Conservation (phyloP, 1,140 invertebrate genomes). For the Diplogasteroides magnus region DNA sequence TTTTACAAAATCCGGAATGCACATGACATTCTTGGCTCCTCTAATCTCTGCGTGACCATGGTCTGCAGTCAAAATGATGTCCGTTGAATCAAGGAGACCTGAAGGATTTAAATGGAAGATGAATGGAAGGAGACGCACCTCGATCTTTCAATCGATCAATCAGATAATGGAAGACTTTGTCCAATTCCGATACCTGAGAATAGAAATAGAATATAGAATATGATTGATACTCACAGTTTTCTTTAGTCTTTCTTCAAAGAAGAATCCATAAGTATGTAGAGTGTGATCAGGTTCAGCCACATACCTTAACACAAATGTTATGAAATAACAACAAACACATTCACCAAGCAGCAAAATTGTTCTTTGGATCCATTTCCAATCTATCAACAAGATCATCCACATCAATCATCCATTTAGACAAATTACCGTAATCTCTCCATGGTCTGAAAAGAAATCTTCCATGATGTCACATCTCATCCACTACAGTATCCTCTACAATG, state of each 20-base stretch:
- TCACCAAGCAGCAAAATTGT: conserved; percentile 22
- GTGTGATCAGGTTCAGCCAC: conserved; percentile 28
- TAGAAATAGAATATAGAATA: background rate
- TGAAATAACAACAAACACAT: too few species aligned
- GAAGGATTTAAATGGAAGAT: conserved; percentile 10
- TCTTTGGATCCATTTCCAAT: conserved; percentile 8
- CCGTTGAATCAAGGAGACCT: conserved; percentile 6
- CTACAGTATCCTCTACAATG: too few species aligned
- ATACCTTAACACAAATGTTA: too few species aligned
- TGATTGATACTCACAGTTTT: conserved; percentile 20
- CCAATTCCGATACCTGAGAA: background rate
- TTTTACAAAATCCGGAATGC: conserved; percentile 15
- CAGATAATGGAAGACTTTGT: background rate
- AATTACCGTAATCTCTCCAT: conserved; percentile 23
- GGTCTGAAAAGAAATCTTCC: too few species aligned
- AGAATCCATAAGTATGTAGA: conserved; percentile 23
- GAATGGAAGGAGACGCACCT: conserved; percentile 16
- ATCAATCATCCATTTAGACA: conserved; percentile 21
- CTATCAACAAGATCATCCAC: conserved; percentile 16
- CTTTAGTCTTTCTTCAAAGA: conserved; percentile 12
- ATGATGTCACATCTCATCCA: too few species aligned
- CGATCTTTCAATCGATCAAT: background rate
- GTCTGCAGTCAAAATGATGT: conserved; percentile 27
- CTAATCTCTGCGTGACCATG: conserved; percentile 26
- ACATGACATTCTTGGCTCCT: conserved; percentile 21